Evolutionary conservation across 2,797 vertebrate species (phyloP).

Genomic region (Eremophila alpestris): DNA sequence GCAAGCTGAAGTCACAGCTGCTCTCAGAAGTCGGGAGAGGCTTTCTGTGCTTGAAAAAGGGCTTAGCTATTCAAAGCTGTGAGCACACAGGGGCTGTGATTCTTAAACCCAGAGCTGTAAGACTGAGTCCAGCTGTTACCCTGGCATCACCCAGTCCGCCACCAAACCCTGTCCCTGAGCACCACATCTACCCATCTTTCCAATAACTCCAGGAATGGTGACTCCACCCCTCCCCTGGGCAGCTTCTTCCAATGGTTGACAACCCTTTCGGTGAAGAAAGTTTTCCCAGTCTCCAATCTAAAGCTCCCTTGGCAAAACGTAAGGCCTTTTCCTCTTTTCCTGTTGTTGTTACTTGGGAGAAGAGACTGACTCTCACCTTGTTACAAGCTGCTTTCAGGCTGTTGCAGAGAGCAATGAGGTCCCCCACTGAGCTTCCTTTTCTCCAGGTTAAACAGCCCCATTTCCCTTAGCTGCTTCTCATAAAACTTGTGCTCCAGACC

Average conservation of each 20-base stretch:
- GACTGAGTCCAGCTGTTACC: background rate
- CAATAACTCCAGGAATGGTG: background rate
- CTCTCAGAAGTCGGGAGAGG: background rate
- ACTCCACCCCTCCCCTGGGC: background rate
- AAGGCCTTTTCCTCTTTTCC: background rate
- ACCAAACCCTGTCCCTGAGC: background rate
- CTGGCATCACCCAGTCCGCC: background rate
- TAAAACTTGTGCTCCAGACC: background rate
- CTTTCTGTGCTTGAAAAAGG: background rate
- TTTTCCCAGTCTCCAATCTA: background rate
- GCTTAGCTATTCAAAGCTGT: background rate
- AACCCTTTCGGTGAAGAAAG: background rate
- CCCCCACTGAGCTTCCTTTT: background rate
- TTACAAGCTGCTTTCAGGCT: background rate
- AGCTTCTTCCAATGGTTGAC: background rate
- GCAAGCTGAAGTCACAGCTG: background rate
- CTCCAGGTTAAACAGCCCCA: background rate
- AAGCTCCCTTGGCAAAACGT: background rate
- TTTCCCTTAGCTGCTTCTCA: background rate
- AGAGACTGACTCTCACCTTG: background rate
- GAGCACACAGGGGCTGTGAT: background rate
- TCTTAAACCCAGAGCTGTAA: background rate
- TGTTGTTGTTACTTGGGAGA: background rate
- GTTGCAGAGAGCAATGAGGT: background rate
- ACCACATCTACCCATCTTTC: background rate